Evolutionary conservation across 1,140 invertebrate genomes (phyloP).

Genomic region (Planococcus citri): DNA sequence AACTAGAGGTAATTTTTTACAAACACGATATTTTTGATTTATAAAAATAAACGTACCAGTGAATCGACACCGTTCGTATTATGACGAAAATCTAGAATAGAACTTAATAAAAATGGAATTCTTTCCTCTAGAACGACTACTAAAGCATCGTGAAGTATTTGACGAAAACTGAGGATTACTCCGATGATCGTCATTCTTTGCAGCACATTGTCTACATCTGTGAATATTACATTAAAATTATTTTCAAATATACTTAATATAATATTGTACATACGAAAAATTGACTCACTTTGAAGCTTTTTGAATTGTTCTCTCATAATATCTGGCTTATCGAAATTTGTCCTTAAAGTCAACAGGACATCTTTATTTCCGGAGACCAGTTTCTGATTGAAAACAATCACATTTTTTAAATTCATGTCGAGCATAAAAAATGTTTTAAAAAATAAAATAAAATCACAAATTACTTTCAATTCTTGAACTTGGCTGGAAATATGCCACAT

Average conservation of each 20-base stretch:
- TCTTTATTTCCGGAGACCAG: slow-evolving; percentile 87
- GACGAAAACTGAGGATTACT: slow-evolving; percentile 89
- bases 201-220: slow-evolving; percentile 82
- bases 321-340: slow-evolving; percentile 94
- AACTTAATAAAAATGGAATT: slow-evolving; percentile 93
- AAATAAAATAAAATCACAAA: slow-evolving; percentile 7
- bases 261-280: background rate
- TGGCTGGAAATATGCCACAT: slow-evolving; percentile 98
- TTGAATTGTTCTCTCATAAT: slow-evolving; percentile 97
- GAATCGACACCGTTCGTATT: slow-evolving; percentile 37
- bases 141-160: slow-evolving; percentile 83
- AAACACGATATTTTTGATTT: background rate
- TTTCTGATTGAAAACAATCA: slow-evolving; percentile 53
- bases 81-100: slow-evolving; percentile 87
- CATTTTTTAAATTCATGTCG: slow-evolving; percentile 16
- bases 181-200: slow-evolving; percentile 97
- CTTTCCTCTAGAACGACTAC: slow-evolving; percentile 86
- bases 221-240: slow-evolving; percentile 28
- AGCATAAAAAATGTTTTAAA: too few relatives aligned
- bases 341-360: slow-evolving; percentile 71
- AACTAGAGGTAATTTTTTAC: background rate
- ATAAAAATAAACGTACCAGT: background rate
- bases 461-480: slow-evolving; percentile 80
- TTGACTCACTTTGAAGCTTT: slow-evolving; percentile 52
- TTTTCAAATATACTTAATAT: too few relatives aligned